Conservation (phyloP, 2,888 invertebrate species). For the Polyploca ridens region DNA sequence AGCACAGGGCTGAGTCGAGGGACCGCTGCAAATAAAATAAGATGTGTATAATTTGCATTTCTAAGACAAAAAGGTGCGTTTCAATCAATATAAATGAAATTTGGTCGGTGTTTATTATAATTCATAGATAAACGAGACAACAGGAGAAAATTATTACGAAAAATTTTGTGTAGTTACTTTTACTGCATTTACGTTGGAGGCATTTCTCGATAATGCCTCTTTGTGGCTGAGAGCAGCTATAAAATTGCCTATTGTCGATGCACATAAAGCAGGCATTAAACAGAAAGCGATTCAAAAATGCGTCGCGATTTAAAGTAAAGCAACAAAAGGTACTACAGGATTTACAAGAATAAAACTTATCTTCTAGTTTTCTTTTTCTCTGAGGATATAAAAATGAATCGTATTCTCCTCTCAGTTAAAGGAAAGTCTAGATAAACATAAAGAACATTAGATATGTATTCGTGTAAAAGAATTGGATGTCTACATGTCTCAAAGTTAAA, state of each 20-base stretch:
- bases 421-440: not conserved
- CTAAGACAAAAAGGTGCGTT: conserved; percentile 37
- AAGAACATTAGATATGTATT: not conserved
- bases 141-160: not conserved
- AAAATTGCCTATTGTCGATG: conserved; percentile 76
- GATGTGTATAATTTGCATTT: conserved; percentile 60
- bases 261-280: conserved; percentile 70
- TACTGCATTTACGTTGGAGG: conserved; percentile 33
- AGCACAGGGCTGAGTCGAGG: conserved; percentile 50
- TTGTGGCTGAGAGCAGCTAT: conserved; percentile 52
- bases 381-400: not conserved
- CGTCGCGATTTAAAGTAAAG: conserved; percentile 59
- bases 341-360: not conserved
- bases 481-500: not conserved
- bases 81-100: conserved; percentile 31
- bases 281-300: conserved; percentile 72
- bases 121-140: not conserved
- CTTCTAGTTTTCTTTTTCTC: not conserved
- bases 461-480: not conserved
- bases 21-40: conserved; percentile 71
- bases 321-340: not conserved
- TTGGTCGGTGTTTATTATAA: conserved; percentile 19
- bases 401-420: too few species aligned
- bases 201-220: conserved; percentile 49
- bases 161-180: conserved; percentile 13